Base-by-base conservation (phyloP, 2,888 invertebrate species). In the Miltochrista miniata region DNA sequence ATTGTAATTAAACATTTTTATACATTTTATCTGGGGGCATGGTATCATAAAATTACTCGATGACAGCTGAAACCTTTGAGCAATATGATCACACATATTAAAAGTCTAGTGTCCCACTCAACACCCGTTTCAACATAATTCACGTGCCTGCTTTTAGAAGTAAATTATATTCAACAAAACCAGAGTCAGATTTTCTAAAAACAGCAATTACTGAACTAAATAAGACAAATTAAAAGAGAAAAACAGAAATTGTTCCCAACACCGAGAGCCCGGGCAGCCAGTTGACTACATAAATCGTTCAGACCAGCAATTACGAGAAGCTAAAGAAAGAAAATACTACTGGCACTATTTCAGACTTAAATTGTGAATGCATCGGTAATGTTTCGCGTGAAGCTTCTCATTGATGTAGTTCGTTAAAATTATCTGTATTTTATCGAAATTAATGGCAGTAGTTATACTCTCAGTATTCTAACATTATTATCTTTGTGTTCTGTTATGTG, bases 201-300 rank as follows among this genome's bases (percentile, higher is more conserved):
- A 38, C 13, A 24, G 29, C 14, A 40, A 12, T 13, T 11, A 31
- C 48, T 31, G 40, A 57, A 51, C 52, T 40, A 56, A 60, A 54
- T 48, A 48, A 54, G 64, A 56, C 46, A 51, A 68, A 51, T 46
- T 29, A 14, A 34, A 47, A 40, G 39, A 53, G 30, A 49, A 15
- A 48, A 49, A 47, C 42, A 54, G 44, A 57, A 56, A 50, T 54
- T 34, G 44, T 51, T 48, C 51, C 53, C 50, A 51, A 47, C 58
- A 55, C 48, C 54, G 56, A 43, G 54, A 40, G 54, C 53, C 42
- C 10, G 45, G 8, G 40, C 47, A 35, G n/a, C 11, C 40, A 33
- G 37, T 40, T 48, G 60, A 66, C 52, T 62, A 53, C 67, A 69
- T 63, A 67, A 69, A 69, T 69, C 50, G 55, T 42, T 50, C 44